phyloP scores from a whole-genome alignment of 2,113 vertebrate species.

The Oriolus oriolus region DNA sequence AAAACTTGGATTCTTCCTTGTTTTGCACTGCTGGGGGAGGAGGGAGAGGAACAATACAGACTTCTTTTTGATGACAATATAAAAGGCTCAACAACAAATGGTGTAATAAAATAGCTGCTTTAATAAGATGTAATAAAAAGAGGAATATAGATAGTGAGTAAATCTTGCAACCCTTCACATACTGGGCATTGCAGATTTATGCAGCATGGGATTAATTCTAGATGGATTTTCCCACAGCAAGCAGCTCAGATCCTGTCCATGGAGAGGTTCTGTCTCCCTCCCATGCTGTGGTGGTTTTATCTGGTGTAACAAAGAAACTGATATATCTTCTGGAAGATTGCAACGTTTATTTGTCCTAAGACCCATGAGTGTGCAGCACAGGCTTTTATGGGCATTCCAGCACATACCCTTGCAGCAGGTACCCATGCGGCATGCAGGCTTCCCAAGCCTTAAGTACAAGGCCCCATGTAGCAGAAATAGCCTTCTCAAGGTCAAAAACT shows the following conservation, averaged over 20 bases:
- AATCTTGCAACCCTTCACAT: neutral
- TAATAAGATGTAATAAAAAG: neutral
- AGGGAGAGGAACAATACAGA: rapidly evolving
- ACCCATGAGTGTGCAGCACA: neutral
- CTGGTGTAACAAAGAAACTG: neutral
- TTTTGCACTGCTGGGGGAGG: neutral
- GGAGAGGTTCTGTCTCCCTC: neutral
- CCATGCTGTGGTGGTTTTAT: neutral
- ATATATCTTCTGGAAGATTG: neutral
- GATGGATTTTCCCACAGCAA: neutral
- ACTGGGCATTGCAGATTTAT: rapidly evolving
- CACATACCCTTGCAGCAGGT: neutral
- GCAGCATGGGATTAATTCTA: neutral
- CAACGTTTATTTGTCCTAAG: neutral
- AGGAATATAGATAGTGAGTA: neutral
- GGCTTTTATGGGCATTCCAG: neutral
- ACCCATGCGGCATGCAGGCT: neutral
- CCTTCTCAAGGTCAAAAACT: neutral
- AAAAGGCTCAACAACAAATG: neutral
- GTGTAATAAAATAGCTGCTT: neutral
- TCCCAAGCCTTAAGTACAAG: neutral
- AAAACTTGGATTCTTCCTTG: neutral
- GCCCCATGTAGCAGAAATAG: rapidly evolving
- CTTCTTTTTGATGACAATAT: neutral
- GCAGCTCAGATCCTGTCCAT: rapidly evolving